phyloP scores from a whole-genome alignment of 1,140 invertebrate genomes.

The Oryctes rhinoceros region DNA sequence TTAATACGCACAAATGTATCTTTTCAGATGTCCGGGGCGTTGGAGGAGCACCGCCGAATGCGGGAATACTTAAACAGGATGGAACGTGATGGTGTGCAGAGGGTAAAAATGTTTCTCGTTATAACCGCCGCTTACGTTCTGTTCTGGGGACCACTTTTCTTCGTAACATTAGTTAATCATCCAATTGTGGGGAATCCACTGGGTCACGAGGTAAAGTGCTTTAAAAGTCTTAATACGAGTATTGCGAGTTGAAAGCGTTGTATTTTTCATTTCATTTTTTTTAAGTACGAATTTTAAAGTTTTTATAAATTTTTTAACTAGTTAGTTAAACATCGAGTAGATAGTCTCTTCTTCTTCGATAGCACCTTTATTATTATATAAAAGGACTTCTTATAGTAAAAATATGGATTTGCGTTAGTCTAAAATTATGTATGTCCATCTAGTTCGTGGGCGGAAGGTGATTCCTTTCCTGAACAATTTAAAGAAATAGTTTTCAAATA shows the following conservation, averaged over 20 bases:
- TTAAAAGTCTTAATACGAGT: not conserved
- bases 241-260: not conserved
- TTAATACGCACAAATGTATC: slow-evolving; percentile 32
- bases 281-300: no score
- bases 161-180: slow-evolving; percentile 80
- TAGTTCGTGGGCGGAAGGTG: no score
- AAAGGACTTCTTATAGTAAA: no score
- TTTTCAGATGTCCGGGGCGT: slow-evolving; percentile 61
- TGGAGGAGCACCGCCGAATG: slow-evolving; percentile 79
- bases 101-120: slow-evolving; percentile 85
- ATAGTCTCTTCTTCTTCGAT: no score
- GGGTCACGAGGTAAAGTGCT: slow-evolving; percentile 53
- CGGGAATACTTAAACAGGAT: slow-evolving; percentile 79
- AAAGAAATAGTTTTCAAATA: no score
- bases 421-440: no score
- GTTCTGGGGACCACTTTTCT: slow-evolving; percentile 89
- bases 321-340: no score
- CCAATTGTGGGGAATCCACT: slow-evolving; percentile 70
- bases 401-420: no score
- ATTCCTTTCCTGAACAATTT: no score
- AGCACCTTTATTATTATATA: no score
- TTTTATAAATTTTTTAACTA: no score
- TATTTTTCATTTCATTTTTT: no score
- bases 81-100: slow-evolving; percentile 79
- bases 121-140: slow-evolving; percentile 85